These are phyloP conservation scores for Conger conger DNA, from an alignment of 2,113 vertebrate species.

Conservation along the genomic window DNA sequence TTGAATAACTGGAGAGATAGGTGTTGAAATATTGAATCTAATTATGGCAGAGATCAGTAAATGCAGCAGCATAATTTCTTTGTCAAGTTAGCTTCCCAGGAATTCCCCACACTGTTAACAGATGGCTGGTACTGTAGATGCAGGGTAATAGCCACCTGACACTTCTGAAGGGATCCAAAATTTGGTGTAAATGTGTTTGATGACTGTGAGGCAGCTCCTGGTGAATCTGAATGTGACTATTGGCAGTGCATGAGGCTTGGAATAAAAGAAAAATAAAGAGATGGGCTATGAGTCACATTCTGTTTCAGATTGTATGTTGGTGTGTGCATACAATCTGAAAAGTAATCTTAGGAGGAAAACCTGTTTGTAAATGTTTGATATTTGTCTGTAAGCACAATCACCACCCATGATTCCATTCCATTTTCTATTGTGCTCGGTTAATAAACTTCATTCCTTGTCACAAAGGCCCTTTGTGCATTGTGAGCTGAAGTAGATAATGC, in stretches of 20 bases:
- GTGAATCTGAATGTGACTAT: not conserved
- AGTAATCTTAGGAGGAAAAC: not conserved
- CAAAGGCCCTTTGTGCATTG: not conserved
- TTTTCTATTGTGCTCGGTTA: not conserved
- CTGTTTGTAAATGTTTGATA: not conserved
- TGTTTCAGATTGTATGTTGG: not conserved
- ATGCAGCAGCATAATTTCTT: too few species aligned
- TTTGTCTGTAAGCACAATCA: not conserved
- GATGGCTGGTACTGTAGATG: not conserved
- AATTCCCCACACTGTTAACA: not conserved
- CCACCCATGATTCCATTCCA: not conserved
- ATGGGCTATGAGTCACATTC: not conserved
- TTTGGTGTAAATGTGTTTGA: not conserved
- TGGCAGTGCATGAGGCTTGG: not conserved
- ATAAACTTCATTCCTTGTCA: not conserved
- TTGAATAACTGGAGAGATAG: not conserved
- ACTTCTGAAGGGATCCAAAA: not conserved
- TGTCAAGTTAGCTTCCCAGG: too few species aligned
- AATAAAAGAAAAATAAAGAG: not conserved
- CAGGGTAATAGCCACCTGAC: not conserved
- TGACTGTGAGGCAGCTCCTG: not conserved
- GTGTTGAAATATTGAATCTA: too few species aligned
- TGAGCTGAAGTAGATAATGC: not conserved
- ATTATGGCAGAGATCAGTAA: too few species aligned
- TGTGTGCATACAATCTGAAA: not conserved